Evolutionary conservation across 2,797 vertebrate species (phyloP).

Genomic region (Phyllotis vaccarum): DNA sequence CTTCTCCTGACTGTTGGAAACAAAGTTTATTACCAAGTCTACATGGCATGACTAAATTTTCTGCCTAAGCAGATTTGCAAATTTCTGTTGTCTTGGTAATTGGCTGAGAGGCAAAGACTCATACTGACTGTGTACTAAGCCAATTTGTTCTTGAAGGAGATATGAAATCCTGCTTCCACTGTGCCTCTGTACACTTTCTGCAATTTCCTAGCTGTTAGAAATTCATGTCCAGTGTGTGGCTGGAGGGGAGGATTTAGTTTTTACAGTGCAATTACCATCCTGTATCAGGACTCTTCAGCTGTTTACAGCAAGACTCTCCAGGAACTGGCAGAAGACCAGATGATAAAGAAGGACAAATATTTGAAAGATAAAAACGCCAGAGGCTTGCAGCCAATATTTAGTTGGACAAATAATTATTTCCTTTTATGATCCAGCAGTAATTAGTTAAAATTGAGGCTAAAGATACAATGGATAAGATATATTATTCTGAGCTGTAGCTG

Average conservation of each 20-base stretch:
- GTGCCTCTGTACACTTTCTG: constrained; percentile 43
- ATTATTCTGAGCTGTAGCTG: neutral
- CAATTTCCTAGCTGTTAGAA: constrained; percentile 60
- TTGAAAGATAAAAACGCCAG: constrained; percentile 8
- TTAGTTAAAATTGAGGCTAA: constrained; percentile 44
- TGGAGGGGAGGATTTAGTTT: constrained; percentile 68
- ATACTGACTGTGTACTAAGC: constrained; percentile 46
- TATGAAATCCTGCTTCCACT: constrained; percentile 53
- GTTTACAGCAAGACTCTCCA: constrained; percentile 53
- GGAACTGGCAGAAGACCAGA: neutral
- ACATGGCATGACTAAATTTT: constrained; percentile 56
- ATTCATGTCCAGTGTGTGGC: constrained; percentile 59
- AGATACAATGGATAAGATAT: neutral
- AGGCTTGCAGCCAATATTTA: constrained; percentile 1
- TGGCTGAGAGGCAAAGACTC: constrained; percentile 66
- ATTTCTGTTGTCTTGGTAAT: constrained; percentile 78
- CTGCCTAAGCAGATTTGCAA: constrained; percentile 69
- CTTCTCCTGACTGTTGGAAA: constrained; percentile 58
- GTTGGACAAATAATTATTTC: constrained; percentile 42
- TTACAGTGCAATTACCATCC: constrained; percentile 66
- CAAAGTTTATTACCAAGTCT: constrained; percentile 62
- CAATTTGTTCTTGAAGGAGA: constrained; percentile 73
- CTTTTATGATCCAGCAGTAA: constrained; percentile 14
- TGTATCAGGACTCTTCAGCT: constrained; percentile 35
- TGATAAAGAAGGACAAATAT: constrained; percentile 67